These are phyloP conservation scores for Synanthedon formicaeformis DNA, from an alignment of 2,888 invertebrate genomes.

Conservation along the genomic window DNA sequence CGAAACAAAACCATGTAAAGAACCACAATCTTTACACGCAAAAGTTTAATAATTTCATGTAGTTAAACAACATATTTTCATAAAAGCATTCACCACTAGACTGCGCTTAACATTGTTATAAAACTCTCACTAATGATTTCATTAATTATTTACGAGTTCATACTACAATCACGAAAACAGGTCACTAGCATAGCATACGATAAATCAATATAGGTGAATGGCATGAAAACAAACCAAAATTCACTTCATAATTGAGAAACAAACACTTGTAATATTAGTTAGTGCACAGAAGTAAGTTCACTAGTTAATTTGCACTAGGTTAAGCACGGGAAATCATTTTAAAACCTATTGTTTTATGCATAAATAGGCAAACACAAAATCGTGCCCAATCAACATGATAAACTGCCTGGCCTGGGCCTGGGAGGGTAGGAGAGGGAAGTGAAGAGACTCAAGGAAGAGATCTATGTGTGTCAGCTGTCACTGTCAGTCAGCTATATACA, in stretches of 20 bases:
- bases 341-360: no score
- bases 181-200: constrained; percentile 59
- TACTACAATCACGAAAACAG: constrained; percentile 57
- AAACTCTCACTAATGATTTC: constrained; percentile 20
- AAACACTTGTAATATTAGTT: no score
- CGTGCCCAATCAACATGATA: no score
- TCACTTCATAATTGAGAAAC: constrained; percentile 2
- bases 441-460: no score
- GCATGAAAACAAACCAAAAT: constrained; percentile 54
- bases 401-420: no score
- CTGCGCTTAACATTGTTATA: neutral
- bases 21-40: constrained; percentile 6
- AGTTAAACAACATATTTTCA: neutral
- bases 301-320: no score
- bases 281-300: no score
- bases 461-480: no score
- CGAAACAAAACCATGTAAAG: constrained; percentile 24
- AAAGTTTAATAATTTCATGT: constrained; percentile 5
- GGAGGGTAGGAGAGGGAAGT: no score
- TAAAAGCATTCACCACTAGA: constrained; percentile 9
- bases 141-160: constrained; percentile 58
- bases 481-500: no score
- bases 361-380: no score
- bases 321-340: no score
- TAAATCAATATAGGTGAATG: constrained; percentile 63